Base-by-base conservation (phyloP, 2,797 vertebrate genomes). In the Microcaecilia unicolor region DNA sequence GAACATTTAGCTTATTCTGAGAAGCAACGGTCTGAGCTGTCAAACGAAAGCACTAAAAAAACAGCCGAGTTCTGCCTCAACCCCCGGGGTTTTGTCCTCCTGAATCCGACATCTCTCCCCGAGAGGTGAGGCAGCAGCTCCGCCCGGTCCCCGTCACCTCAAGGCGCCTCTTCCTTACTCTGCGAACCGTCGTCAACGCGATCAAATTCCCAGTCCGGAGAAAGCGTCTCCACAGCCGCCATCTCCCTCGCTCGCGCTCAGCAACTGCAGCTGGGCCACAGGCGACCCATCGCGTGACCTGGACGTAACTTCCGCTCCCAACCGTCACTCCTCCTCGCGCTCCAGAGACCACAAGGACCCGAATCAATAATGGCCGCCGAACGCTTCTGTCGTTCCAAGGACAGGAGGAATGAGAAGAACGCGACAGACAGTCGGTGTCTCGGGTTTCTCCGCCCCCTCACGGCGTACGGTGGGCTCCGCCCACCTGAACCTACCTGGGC, bases 151-250 rank as follows among this genome's bases (percentile, higher is more conserved):
- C 14, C 6, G 18, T 7, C 3, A 10, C 34, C 9, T n/a, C n/a
- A n/a, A n/a, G 4, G 20, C 8, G 8, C 7, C 17, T 15, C 17
- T 7, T 21, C 4, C 93, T 91, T 80, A 96, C 93, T 98, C 56
- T 92, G 91, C 11, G 94, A 97, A 33, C 94, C 92, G 55, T 97
- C 93, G 44, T 98, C 94, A 48, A 96, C 87, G 44, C 93, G 92
- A 62, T 96, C 94, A 70, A 97, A 96, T 49, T 97, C 90, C 94
- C 94, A 97, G 55, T 95, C 91, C 8, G 89, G 86, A 8, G 92
- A 88, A 8, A 93, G 74, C 5, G 81, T 85, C 69, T 97, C 93
- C 38, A 83, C 78, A 5, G 83, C 86, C 85, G 94, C 87, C 79
- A 80, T 80, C 25, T 10, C 74, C 31, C 25, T 15, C 23, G 60